Conservation (phyloP, 1,140 invertebrate species). For the Schlechtendalia chinensis region DNA sequence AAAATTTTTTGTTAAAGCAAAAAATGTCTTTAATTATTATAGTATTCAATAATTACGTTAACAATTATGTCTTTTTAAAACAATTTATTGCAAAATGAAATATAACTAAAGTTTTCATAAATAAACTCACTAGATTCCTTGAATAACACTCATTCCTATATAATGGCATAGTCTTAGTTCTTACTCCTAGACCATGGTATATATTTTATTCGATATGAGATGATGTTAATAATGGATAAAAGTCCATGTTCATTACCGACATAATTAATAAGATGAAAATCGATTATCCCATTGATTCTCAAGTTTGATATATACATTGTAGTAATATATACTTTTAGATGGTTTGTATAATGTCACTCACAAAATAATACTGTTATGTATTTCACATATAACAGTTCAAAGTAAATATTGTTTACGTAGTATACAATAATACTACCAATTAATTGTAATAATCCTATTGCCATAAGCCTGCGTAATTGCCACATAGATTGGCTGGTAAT, state of each 20-base stretch:
- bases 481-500: constrained; percentile 81
- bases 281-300: neutral
- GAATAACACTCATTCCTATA: constrained; percentile 8
- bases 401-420: constrained; percentile 5
- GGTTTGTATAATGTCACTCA: neutral
- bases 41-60: neutral
- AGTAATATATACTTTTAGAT: neutral
- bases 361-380: constrained; percentile 13
- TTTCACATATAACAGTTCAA: too few species aligned
- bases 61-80: neutral
- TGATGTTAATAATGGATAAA: too few species aligned
- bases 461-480: constrained; percentile 78
- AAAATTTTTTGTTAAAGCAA: neutral
- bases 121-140: neutral
- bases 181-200: constrained; percentile 32
- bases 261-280: constrained; percentile 1
- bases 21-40: constrained; percentile 16
- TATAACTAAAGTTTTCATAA: neutral
- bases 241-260: neutral
- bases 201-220: neutral
- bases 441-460: constrained; percentile 59
- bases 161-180: constrained; percentile 19
- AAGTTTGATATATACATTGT: neutral
- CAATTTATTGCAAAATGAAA: neutral
- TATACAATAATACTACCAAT: neutral